These are phyloP conservation scores for Gallinago solitaria DNA, from an alignment of 2,797 vertebrate genomes.

Conservation along the genomic window DNA sequence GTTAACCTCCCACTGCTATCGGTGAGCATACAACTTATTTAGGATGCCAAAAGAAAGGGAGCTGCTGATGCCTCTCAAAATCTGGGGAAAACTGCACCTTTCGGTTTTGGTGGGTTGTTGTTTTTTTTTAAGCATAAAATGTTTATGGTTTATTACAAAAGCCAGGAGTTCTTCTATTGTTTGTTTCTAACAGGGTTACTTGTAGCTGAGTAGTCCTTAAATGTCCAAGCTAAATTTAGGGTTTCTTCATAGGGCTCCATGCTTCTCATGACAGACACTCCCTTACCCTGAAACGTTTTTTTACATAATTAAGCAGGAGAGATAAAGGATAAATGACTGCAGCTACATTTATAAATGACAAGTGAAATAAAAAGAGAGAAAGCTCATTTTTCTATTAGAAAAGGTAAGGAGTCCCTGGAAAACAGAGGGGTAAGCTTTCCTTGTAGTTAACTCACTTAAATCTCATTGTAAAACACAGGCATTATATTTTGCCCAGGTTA, in stretches of 20 bases:
- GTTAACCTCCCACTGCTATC: conserved; percentile 50
- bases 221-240: neutral
- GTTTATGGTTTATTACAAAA: neutral
- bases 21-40: neutral
- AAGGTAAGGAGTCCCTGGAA: neutral
- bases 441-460: neutral
- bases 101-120: no score
- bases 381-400: neutral
- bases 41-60: neutral
- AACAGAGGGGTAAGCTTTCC: neutral
- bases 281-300: neutral
- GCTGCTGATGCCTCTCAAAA: neutral
- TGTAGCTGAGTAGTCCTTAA: neutral
- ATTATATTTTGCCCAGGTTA: neutral
- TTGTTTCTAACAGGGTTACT: neutral
- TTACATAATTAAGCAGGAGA: neutral
- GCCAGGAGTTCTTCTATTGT: neutral
- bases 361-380: neutral
- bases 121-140: neutral
- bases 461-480: neutral
- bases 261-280: neutral
- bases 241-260: neutral
- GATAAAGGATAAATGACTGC: neutral
- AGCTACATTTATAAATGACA: neutral
- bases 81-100: neutral